A percentile compares a stretch with the other conserved stretches of the same genome.
Evolutionary conservation across 1,140 invertebrate genomes (phyloP).

Genomic region (Trichomalopsis sarcophagae): DNA sequence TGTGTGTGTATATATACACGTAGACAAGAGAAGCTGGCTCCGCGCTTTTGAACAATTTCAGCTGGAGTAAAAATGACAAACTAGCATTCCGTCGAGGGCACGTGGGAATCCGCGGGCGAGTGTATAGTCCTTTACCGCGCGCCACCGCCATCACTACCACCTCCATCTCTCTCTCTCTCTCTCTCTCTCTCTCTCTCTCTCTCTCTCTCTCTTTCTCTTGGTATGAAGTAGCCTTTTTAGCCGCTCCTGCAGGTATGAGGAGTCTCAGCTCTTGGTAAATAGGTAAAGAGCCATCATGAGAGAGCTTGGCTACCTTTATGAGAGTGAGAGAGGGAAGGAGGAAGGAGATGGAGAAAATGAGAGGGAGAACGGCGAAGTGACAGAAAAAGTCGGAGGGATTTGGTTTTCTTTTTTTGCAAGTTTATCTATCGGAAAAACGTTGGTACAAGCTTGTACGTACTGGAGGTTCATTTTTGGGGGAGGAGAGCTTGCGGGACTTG

Average conservation of each 20-base stretch:
- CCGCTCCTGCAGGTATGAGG: constrained; percentile 57
- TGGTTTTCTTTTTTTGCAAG: no score
- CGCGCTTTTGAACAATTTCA: not conserved
- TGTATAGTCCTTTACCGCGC: constrained; percentile 44
- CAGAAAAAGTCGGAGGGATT: no score
- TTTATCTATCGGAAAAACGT: no score
- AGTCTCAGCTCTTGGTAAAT: constrained; percentile 65
- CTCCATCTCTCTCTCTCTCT: not conserved
- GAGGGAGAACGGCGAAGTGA: not conserved
- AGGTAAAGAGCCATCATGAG: constrained; percentile 62
- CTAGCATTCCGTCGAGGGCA: constrained; percentile 57
- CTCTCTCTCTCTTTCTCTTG: not conserved
- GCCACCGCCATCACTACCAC: not conserved
- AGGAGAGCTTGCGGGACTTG: not conserved
- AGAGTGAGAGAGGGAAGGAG: constrained; percentile 5
- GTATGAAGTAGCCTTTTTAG: not conserved
- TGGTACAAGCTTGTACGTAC: not conserved
- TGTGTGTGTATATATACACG: not conserved
- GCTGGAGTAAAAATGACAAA: constrained; percentile 58
- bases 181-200: not conserved
- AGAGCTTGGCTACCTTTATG: constrained; percentile 14
- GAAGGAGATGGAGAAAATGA: constrained; percentile 24
- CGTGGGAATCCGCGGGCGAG: constrained; percentile 68
- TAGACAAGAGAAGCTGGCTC: not conserved
- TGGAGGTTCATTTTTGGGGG: not conserved